A percentile compares a stretch with the other conserved stretches of the same genome.
Conservation (phyloP, 2,113 vertebrate genomes). For the Phasianus colchicus region DNA sequence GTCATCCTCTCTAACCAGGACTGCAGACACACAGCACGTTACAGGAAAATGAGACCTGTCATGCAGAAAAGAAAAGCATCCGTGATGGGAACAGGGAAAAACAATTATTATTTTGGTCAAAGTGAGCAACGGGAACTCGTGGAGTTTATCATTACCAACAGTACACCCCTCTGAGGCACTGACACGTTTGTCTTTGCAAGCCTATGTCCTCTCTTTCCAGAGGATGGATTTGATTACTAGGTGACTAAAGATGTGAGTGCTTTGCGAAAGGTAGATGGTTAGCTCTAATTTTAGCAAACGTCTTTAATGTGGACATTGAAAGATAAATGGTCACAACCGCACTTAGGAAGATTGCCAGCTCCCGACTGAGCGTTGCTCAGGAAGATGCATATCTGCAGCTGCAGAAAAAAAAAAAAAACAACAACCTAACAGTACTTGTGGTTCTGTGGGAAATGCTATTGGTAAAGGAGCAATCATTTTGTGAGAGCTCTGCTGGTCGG, state of each 20-base stretch:
- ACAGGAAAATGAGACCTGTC: neutral
- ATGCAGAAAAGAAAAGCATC: neutral
- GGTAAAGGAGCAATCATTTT: neutral
- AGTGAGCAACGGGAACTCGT: neutral
- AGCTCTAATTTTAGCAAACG: constrained; percentile 19
- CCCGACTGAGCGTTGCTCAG: neutral
- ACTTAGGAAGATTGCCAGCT: neutral
- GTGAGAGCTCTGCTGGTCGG: neutral
- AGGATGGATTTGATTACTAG: neutral
- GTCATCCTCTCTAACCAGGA: neutral
- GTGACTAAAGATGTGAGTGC: neutral
- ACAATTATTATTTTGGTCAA: neutral
- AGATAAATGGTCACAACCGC: neutral
- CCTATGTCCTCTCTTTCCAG: neutral
- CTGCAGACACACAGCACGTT: neutral
- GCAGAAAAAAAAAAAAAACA: neutral
- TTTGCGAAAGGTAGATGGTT: neutral
- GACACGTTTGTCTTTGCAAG: neutral
- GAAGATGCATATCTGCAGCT: neutral
- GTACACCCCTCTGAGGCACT: neutral
- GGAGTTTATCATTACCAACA: neutral
- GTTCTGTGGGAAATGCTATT: constrained; percentile 15
- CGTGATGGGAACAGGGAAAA: neutral
- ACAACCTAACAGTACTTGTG: neutral
- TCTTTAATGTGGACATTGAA: neutral